Evolutionary conservation across 2,113 vertebrate species (phyloP).

Genomic region (Hipposideros armiger): DNA sequence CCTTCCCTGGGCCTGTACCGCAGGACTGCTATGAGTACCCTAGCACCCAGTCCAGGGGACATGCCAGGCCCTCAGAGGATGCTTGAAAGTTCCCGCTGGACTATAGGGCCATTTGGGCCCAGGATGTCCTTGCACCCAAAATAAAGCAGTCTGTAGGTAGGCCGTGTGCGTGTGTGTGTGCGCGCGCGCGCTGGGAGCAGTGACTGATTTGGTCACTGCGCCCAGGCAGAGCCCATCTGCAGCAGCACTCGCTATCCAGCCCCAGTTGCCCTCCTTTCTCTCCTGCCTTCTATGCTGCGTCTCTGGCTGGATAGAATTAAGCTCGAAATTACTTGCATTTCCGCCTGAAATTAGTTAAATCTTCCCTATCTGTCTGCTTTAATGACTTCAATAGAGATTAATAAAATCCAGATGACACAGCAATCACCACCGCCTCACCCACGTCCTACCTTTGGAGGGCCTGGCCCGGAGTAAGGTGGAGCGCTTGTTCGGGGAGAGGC

Average conservation of each 20-base stretch:
- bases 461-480: conserved; percentile 10
- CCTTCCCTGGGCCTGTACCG: neutral
- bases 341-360: conserved; percentile 81
- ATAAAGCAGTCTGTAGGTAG: neutral
- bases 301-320: conserved; percentile 78
- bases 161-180: neutral
- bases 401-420: conserved; percentile 84
- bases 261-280: neutral
- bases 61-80: neutral
- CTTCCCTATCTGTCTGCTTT: conserved; percentile 82
- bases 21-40: neutral
- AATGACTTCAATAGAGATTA: conserved; percentile 82
- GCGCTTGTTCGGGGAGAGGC: neutral
- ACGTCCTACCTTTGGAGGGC: conserved; percentile 61
- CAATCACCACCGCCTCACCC: conserved; percentile 47
- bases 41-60: neutral
- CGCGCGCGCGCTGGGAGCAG: neutral
- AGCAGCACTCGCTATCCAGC: neutral
- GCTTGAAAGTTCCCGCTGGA: neutral
- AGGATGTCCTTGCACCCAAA: neutral
- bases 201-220: neutral
- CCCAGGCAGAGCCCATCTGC: neutral
- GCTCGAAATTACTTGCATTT: conserved; percentile 76
- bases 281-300: conserved; percentile 8
- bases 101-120: neutral